A percentile compares a stretch with the other conserved stretches of the same genome.
Evolutionary conservation across 1,140 invertebrate species (phyloP).

Genomic region (Cherax quadricarinatus): DNA sequence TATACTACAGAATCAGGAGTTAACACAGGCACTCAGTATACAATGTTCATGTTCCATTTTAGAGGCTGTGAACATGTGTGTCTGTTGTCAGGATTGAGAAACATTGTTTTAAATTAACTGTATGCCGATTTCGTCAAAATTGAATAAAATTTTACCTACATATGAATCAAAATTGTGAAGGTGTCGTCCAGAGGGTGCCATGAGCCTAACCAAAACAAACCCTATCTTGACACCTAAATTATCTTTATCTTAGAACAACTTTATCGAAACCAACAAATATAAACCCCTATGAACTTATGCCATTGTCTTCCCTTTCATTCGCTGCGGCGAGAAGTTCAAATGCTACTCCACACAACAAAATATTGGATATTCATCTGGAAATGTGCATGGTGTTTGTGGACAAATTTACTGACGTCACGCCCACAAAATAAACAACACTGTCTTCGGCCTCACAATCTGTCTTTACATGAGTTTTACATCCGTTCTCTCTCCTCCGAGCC

Average conservation of each 20-base stretch:
- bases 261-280: not conserved
- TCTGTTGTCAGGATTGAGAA: not conserved
- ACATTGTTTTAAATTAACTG: not conserved
- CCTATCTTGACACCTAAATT: not conserved
- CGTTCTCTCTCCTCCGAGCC: not conserved
- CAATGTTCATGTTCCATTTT: not conserved
- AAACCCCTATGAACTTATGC: not conserved
- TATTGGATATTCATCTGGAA: not conserved
- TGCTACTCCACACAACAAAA: not conserved
- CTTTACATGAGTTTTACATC: not conserved
- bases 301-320: not conserved
- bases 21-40: not conserved
- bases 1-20: too few relatives aligned
- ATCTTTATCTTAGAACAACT: not conserved
- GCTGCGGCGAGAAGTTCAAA: not conserved
- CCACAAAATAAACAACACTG: conserved; percentile 35
- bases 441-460: not conserved
- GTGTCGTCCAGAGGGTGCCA: not conserved
- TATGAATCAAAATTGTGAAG: not conserved
- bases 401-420: conserved; percentile 31
- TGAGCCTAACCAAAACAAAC: not conserved
- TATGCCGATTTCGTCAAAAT: not conserved
- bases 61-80: not conserved
- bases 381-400: conserved; percentile 23
- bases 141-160: not conserved